Percentiles rank a stretch among this genome's conserved stretches.
These are phyloP conservation scores for Oxyteleia sp. DNA, from an alignment of 2,888 invertebrate genomes.

Conservation along the genomic window DNA sequence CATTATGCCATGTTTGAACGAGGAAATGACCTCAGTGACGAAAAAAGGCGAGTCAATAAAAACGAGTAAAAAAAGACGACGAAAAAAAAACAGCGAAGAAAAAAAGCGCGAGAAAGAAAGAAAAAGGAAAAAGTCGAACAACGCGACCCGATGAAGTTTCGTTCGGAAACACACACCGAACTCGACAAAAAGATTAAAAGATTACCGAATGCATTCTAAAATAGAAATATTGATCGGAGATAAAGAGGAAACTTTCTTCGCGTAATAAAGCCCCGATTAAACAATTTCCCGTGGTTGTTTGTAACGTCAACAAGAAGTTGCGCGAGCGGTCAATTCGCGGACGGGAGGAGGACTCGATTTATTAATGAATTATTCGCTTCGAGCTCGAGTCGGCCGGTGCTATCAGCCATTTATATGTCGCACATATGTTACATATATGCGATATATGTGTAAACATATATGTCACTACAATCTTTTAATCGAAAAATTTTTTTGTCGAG, in stretches of 20 bases:
- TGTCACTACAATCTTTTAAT: no score
- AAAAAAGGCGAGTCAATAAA: slow-evolving; percentile 37
- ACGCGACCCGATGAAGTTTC: slow-evolving; percentile 18
- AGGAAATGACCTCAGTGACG: slow-evolving; percentile 34
- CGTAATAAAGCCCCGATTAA: slow-evolving; percentile 9
- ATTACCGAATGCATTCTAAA: slow-evolving; percentile 26
- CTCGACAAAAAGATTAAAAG: slow-evolving; percentile 37
- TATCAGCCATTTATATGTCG: no score
- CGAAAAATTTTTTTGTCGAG: no score
- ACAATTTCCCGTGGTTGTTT: no score
- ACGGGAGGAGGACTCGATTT: neutral
- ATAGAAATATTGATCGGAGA: slow-evolving; percentile 33
- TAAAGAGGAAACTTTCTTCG: slow-evolving; percentile 5
- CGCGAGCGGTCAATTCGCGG: neutral
- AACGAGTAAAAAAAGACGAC: slow-evolving; percentile 16
- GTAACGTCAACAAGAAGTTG: neutral
- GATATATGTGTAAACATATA: no score
- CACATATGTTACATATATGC: no score
- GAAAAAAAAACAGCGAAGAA: slow-evolving; percentile 28
- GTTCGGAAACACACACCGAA: slow-evolving; percentile 10
- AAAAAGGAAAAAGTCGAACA: slow-evolving; percentile 7
- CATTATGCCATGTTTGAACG: slow-evolving; percentile 43
- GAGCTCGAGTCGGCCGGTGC: no score
- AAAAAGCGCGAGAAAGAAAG: slow-evolving; percentile 6
- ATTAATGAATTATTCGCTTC: neutral